Conservation (phyloP, 2,888 invertebrate genomes). For the Epinotia nisella region DNA sequence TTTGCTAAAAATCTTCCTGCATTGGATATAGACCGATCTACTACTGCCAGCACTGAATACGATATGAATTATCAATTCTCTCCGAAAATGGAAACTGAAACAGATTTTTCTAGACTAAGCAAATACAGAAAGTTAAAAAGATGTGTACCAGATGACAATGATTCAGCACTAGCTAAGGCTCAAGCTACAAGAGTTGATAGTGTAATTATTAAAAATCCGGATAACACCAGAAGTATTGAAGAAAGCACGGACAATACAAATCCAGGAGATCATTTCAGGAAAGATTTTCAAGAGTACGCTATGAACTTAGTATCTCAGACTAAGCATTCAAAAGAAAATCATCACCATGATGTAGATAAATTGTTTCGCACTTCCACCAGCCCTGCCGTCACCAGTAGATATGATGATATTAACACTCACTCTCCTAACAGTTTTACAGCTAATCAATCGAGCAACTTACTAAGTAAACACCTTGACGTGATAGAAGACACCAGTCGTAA, state of each 20-base stretch:
- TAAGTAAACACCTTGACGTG: neutral
- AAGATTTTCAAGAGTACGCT: conserved; percentile 50
- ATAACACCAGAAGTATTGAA: conserved; percentile 64
- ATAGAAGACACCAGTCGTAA: conserved; percentile 5
- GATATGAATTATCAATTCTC: conserved; percentile 48
- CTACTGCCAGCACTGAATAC: conserved; percentile 43
- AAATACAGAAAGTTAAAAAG: conserved; percentile 72
- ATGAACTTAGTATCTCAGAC: conserved; percentile 61
- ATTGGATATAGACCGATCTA: conserved; percentile 55
- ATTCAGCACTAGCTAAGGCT: conserved; percentile 44
- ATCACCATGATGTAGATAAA: conserved; percentile 32
- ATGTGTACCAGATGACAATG: conserved; percentile 51
- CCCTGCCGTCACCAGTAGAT: neutral
- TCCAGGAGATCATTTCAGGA: conserved; percentile 24
- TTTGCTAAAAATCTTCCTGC: conserved; percentile 56
- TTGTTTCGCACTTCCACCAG: conserved; percentile 23
- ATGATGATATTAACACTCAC: conserved; percentile 2
- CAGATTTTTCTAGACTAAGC: conserved; percentile 70
- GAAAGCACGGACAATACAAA: conserved; percentile 49
- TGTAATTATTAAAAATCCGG: conserved; percentile 81
- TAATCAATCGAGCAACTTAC: conserved; percentile 14
- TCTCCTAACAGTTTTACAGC: neutral
- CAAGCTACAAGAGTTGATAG: conserved; percentile 71
- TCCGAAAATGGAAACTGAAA: conserved; percentile 57
- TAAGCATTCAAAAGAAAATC: conserved; percentile 35